phyloP scores from a whole-genome alignment of 2,797 vertebrate species.

The Percopsis omiscomaycus region DNA sequence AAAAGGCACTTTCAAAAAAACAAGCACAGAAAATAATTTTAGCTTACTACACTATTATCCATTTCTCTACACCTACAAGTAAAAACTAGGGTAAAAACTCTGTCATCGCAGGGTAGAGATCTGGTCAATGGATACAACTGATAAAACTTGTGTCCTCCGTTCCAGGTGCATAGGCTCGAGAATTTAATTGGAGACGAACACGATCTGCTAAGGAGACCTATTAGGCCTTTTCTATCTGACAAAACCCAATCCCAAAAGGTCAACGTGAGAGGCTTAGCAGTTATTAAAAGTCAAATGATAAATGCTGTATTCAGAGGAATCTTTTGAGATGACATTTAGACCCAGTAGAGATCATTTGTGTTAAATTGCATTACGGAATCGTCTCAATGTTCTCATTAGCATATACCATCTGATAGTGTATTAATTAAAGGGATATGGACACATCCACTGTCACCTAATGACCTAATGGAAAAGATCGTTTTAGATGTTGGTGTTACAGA shows the following conservation, averaged over 20 bases:
- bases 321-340: neutral
- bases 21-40: neutral
- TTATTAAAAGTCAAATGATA: neutral
- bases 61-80: constrained; percentile 2
- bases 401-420: too few species aligned
- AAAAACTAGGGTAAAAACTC: constrained; percentile 2
- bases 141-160: too few species aligned
- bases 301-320: neutral
- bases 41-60: neutral
- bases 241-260: constrained; percentile 2
- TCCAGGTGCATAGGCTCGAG: neutral
- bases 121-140: too few species aligned
- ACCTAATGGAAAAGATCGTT: too few species aligned
- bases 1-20: constrained; percentile 38
- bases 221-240: neutral
- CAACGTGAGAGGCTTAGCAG: neutral
- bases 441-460: too few species aligned
- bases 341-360: neutral
- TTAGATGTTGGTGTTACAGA: too few species aligned
- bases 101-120: neutral
- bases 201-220: neutral
- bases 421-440: too few species aligned
- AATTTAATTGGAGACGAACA: neutral
- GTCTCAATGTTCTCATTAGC: too few species aligned
- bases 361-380: neutral